phyloP scores from a whole-genome alignment of 2,888 invertebrate genomes.

The Hoplodrina ambigua region DNA sequence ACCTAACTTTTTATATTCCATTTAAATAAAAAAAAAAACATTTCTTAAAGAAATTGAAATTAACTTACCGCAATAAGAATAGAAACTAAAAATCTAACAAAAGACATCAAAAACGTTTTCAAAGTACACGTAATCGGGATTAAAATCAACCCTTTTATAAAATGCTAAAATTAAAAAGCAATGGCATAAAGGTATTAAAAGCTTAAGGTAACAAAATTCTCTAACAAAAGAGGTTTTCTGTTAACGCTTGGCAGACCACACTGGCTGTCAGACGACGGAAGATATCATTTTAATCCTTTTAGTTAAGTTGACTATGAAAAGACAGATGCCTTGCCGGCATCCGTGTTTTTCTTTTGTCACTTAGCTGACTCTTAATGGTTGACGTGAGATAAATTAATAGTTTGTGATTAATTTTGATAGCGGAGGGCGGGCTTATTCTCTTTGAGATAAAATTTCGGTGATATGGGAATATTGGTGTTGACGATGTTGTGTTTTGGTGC shows the following conservation, averaged over 20 bases:
- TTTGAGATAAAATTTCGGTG: conserved; percentile 25
- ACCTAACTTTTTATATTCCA: conserved; percentile 66
- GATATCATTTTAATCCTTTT: conserved; percentile 91
- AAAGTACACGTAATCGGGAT: conserved; percentile 84
- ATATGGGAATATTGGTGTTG: conserved; percentile 3
- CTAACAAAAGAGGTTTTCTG: conserved; percentile 85
- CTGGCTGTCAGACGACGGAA: conserved; percentile 88
- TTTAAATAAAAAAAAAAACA: conserved; percentile 66
- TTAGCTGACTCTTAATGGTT: conserved; percentile 76
- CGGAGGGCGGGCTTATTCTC: conserved; percentile 23
- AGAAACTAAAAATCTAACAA: conserved; percentile 76
- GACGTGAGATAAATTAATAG: conserved; percentile 75
- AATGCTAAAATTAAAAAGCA: conserved; percentile 89
- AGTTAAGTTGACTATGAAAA: conserved; percentile 90
- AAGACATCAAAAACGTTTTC: conserved; percentile 77
- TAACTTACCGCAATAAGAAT: conserved; percentile 77
- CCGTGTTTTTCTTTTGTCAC: conserved; percentile 86
- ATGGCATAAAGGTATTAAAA: conserved; percentile 89
- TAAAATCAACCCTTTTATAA: conserved; percentile 87
- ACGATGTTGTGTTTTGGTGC: conserved; percentile 4
- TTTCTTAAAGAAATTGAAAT: conserved; percentile 70
- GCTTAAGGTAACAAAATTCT: conserved; percentile 88
- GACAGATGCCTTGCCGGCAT: conserved; percentile 86
- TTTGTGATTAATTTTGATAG: conserved; percentile 68
- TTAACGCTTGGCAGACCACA: conserved; percentile 89